Evolutionary conservation across 2,888 invertebrate genomes (phyloP).

Genomic region (Phragmatobia fuliginosa): DNA sequence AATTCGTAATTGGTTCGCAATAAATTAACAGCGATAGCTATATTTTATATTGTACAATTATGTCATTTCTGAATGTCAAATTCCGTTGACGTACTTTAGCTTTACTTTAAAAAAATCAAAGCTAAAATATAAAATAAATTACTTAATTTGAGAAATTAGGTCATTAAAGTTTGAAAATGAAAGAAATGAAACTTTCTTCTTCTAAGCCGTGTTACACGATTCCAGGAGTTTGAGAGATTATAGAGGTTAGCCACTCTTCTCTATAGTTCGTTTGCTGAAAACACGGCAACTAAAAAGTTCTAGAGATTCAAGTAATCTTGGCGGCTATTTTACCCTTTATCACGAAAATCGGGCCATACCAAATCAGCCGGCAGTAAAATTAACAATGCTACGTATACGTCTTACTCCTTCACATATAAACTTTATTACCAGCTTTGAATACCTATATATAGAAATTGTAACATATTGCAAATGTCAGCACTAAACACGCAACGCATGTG

Average conservation of each 20-base stretch:
- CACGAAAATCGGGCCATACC: too few relatives aligned
- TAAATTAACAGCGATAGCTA: not conserved
- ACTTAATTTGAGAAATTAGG: too few relatives aligned
- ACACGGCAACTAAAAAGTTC: not conserved
- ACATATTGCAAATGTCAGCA: slow-evolving; percentile 35
- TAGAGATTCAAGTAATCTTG: too few relatives aligned
- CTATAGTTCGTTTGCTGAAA: too few relatives aligned
- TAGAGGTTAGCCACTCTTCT: not conserved
- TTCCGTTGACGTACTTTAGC: too few relatives aligned
- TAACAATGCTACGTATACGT: not conserved
- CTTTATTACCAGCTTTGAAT: slow-evolving; percentile 1
- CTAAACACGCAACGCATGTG: slow-evolving; percentile 33
- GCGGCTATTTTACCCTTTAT: too few relatives aligned
- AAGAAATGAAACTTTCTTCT: too few relatives aligned
- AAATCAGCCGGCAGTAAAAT: not conserved
- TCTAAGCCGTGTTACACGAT: too few relatives aligned
- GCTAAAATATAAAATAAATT: not conserved
- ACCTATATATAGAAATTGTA: slow-evolving; percentile 16
- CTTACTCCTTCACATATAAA: slow-evolving; percentile 3
- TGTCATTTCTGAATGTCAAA: too few relatives aligned
- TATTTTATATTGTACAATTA: not conserved
- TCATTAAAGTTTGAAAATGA: too few relatives aligned
- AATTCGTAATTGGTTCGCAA: not conserved
- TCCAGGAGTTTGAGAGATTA: not conserved
- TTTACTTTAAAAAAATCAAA: not conserved